Evolutionary conservation across 2,888 invertebrate species (phyloP).

Genomic region (Leptura quadrifasciata): DNA sequence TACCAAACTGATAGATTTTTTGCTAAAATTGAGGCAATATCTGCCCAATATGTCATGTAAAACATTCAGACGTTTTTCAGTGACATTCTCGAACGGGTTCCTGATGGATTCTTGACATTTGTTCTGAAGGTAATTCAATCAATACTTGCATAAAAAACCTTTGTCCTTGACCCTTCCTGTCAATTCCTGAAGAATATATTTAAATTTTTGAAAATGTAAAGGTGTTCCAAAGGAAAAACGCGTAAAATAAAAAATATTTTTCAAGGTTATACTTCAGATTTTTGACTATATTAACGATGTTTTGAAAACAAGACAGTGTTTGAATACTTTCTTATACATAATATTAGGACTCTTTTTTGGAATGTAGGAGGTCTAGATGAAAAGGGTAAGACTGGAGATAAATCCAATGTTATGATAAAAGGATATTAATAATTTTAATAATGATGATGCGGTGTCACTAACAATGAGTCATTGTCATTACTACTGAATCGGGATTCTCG

Average conservation of each 20-base stretch:
- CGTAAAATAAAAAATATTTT: neutral
- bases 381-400: neutral
- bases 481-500: neutral
- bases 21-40: too few relatives aligned
- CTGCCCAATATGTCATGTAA: too few relatives aligned
- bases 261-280: neutral
- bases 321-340: too few relatives aligned
- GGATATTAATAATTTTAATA: neutral
- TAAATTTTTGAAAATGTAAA: neutral
- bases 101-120: neutral
- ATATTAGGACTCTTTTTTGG: too few relatives aligned
- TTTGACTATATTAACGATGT: too few relatives aligned
- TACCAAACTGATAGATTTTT: too few relatives aligned
- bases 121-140: neutral
- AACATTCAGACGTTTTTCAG: too few relatives aligned
- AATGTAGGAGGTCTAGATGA: neutral
- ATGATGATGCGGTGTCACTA: neutral
- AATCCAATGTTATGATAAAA: neutral
- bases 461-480: neutral
- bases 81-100: too few relatives aligned
- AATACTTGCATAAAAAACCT: neutral
- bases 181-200: neutral
- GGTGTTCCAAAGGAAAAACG: neutral
- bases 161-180: neutral
- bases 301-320: too few relatives aligned